These are phyloP conservation scores for Platerodrilus igneus DNA, from an alignment of 2,888 invertebrate genomes.

Conservation along the genomic window DNA sequence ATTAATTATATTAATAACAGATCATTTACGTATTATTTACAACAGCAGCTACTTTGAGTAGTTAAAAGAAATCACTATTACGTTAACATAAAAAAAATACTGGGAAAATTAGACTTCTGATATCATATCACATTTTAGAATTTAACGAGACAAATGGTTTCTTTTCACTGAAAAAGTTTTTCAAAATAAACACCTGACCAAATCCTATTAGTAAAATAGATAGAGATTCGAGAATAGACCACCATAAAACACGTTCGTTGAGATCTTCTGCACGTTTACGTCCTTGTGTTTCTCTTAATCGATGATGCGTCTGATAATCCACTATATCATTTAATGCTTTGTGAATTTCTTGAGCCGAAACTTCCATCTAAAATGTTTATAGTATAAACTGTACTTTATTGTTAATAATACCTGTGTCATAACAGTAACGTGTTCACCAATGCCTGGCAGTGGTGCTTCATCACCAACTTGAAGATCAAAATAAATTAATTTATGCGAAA, in stretches of 20 bases:
- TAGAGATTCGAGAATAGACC: slow-evolving; percentile 86
- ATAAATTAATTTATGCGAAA: slow-evolving; percentile 97
- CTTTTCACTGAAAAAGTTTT: slow-evolving; percentile 85
- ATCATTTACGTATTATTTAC: no score
- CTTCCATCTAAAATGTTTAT: slow-evolving; percentile 71
- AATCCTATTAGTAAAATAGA: slow-evolving; percentile 82
- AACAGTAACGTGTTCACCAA: slow-evolving; percentile 85
- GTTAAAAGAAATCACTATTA: no score
- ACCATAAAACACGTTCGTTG: slow-evolving; percentile 88
- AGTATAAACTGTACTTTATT: background rate
- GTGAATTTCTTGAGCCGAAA: slow-evolving; percentile 85
- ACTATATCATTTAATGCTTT: slow-evolving; percentile 81
- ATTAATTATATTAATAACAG: no score
- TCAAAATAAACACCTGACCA: slow-evolving; percentile 84
- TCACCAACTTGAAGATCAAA: slow-evolving; percentile 97
- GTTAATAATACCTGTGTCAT: slow-evolving; percentile 75
- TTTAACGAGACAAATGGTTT: slow-evolving; percentile 46
- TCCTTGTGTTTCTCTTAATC: slow-evolving; percentile 89
- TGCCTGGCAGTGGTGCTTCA: slow-evolving; percentile 76
- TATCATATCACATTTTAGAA: no score
- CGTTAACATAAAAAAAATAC: no score
- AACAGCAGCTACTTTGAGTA: no score
- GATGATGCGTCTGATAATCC: slow-evolving; percentile 96
- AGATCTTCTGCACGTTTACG: slow-evolving; percentile 94
- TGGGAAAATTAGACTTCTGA: no score